phyloP scores from a whole-genome alignment of 64 coral and sea anemone species.

The Astreopora myriophthalma region DNA sequence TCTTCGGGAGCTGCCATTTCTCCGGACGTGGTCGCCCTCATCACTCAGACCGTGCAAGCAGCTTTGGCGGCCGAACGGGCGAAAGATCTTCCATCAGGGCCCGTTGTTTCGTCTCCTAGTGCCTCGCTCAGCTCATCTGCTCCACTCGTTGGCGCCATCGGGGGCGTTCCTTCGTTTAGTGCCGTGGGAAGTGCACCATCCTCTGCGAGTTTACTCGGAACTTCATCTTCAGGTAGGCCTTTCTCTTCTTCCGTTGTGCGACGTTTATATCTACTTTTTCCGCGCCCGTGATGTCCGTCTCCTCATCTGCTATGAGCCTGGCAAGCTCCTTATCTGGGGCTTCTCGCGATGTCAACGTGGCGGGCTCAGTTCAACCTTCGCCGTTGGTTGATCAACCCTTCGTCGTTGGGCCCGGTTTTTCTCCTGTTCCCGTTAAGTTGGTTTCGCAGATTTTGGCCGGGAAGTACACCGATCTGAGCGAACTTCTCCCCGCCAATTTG shows the following conservation, averaged over 20 bases:
- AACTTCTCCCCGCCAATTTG: background rate
- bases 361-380: background rate
- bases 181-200: too few relatives aligned
- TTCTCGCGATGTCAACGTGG: background rate
- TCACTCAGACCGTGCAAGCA: too few relatives aligned
- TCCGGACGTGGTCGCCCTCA: too few relatives aligned
- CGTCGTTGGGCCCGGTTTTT: constrained; percentile 9
- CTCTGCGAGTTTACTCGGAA: background rate
- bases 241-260: background rate
- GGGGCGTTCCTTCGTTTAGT: too few relatives aligned
- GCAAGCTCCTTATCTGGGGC: background rate
- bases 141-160: too few relatives aligned
- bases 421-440: background rate
- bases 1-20: too few relatives aligned
- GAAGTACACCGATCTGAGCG: background rate
- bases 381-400: background rate
- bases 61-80: too few relatives aligned
- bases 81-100: too few relatives aligned
- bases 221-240: background rate
- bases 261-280: background rate
- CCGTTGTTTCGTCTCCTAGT: too few relatives aligned
- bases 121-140: too few relatives aligned
- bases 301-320: background rate
- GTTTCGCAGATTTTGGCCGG: background rate
- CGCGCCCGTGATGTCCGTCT: background rate